Percentiles rank a stretch among this genome's conserved stretches.
phyloP scores from a whole-genome alignment of 37 sponge, comb jelly and placozoan genomes.

The Bolinopsis microptera region DNA sequence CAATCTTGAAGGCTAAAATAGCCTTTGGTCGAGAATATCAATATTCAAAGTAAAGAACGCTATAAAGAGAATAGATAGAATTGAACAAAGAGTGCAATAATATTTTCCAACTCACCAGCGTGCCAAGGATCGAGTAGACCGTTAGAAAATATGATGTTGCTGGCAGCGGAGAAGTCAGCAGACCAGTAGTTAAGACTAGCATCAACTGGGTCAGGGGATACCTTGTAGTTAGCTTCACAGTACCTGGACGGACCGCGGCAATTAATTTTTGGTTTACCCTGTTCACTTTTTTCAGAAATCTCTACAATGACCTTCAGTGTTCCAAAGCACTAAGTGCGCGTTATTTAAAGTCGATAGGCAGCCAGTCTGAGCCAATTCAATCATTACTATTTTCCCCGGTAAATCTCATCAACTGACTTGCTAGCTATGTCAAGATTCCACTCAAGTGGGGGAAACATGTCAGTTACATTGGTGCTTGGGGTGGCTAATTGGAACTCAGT shows the following conservation, averaged over 20 bases:
- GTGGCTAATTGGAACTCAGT: conserved; percentile 77
- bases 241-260: conserved; percentile 7
- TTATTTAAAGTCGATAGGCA: too few species aligned
- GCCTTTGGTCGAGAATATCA: too few species aligned
- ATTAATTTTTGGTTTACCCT: too few species aligned
- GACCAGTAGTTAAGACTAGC: conserved; percentile 44
- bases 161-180: conserved; percentile 67
- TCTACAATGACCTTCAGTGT: too few species aligned
- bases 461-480: conserved; percentile 79
- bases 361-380: too few species aligned
- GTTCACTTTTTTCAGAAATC: too few species aligned
- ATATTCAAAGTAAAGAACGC: too few species aligned
- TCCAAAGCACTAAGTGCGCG: too few species aligned
- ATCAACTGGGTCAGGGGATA: conserved; percentile 42
- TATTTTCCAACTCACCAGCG: conserved; percentile 84
- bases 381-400: too few species aligned
- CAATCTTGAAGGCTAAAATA: too few species aligned
- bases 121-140: conserved; percentile 94
- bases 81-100: too few species aligned
- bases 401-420: conserved; percentile 23
- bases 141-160: conserved; percentile 93
- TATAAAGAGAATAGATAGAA: not conserved
- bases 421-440: conserved; percentile 63
- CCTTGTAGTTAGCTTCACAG: conserved; percentile 37
- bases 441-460: conserved; percentile 82